A percentile compares a stretch with the other conserved stretches of the same genome.
Evolutionary conservation across 2,797 vertebrate species (phyloP).

Genomic region (Myioborus miniatus): DNA sequence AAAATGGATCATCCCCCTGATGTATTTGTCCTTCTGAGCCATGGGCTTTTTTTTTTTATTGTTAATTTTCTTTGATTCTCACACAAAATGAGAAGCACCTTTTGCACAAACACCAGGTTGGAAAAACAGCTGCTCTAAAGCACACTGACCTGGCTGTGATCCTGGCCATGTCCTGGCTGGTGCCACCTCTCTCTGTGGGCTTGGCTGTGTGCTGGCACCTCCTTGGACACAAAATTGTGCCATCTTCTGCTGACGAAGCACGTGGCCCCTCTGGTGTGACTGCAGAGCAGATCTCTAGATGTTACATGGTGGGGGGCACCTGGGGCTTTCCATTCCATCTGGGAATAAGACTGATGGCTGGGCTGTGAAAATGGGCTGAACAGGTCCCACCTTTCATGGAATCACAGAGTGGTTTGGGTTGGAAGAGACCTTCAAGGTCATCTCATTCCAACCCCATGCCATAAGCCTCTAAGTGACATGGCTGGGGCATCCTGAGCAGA

Average conservation of each 20-base stretch:
- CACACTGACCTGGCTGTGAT: fast-evolving
- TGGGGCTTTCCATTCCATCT: not conserved
- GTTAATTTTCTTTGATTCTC: not conserved
- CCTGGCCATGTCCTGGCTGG: fast-evolving
- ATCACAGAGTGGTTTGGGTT: not conserved
- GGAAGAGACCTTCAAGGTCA: not conserved
- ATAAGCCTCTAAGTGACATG: not conserved
- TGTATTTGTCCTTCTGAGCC: conserved; percentile 32
- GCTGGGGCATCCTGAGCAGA: not conserved
- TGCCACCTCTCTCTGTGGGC: fast-evolving
- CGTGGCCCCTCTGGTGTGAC: fast-evolving
- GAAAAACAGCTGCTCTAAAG: not conserved
- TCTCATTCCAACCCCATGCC: not conserved
- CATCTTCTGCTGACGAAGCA: fast-evolving
- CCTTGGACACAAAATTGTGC: not conserved
- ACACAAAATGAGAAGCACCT: not conserved
- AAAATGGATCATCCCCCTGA: conserved; percentile 58
- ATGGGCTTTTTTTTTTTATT: not conserved
- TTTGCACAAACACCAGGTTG: fast-evolving
- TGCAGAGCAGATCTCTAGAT: not conserved
- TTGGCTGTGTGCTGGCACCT: not conserved
- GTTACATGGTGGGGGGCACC: fast-evolving
- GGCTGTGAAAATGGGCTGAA: not conserved
- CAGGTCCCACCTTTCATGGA: not conserved
- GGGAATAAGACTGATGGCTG: not conserved